Conservation (phyloP, 2,797 vertebrate genomes). For the Lophotriccus pileatus region DNA sequence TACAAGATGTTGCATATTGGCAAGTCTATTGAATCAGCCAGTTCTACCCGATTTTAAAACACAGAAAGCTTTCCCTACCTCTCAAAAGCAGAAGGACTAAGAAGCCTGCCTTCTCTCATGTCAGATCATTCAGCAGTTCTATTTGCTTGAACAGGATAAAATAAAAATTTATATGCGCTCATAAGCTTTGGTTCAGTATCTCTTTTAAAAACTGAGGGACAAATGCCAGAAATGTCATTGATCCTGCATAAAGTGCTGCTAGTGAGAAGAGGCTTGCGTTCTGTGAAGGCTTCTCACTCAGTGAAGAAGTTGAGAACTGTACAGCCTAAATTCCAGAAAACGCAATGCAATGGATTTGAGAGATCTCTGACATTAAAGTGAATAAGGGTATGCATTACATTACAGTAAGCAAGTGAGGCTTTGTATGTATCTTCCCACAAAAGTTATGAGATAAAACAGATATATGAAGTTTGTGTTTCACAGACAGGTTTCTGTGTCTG, state of each 20-base stretch:
- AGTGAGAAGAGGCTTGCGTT: background rate
- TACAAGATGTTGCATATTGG: background rate
- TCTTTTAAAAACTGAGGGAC: background rate
- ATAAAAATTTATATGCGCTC: background rate
- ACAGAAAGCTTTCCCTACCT: background rate
- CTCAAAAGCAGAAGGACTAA: background rate
- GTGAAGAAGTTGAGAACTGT: background rate
- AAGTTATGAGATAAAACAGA: constrained; percentile 20
- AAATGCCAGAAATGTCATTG: background rate
- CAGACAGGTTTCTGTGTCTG: constrained; percentile 3
- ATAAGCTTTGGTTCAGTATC: background rate
- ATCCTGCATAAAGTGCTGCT: background rate
- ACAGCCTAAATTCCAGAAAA: constrained; percentile 31
- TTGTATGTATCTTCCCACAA: background rate
- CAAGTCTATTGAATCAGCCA: background rate
- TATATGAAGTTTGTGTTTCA: constrained; percentile 1
- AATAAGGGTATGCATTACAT: constrained; percentile 21
- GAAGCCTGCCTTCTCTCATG: background rate
- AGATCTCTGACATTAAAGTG: constrained; percentile 12
- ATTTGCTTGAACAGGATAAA: background rate
- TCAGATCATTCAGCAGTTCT: background rate
- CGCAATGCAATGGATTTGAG: constrained; percentile 5
- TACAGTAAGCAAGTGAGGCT: background rate
- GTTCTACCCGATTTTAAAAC: background rate
- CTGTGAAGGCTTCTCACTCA: background rate